phyloP scores from a whole-genome alignment of 2,797 vertebrate species.

The Etheostoma perlongum region DNA sequence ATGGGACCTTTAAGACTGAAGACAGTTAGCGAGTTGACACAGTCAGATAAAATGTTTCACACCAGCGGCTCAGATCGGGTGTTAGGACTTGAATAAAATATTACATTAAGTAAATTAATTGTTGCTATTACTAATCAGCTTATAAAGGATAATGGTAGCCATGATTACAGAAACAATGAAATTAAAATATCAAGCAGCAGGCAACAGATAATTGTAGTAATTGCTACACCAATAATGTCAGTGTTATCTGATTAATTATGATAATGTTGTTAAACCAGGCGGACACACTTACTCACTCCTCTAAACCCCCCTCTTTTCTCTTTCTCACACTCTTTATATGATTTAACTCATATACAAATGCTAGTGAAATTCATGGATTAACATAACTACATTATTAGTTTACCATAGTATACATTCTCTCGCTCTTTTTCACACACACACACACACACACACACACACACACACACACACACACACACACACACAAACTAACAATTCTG shows the following conservation, averaged over 20 bases:
- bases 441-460: not conserved
- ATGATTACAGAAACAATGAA: conserved; percentile 64
- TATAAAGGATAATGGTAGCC: conserved; percentile 50
- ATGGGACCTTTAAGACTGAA: not conserved
- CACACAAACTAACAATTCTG: not conserved
- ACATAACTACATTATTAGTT: not conserved
- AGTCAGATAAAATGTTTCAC: conserved; percentile 24
- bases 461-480: not conserved
- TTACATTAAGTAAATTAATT: conserved; percentile 49
- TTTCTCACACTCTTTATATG: not conserved
- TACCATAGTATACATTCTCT: not conserved
- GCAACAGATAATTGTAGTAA: conserved; percentile 61
- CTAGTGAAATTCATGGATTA: conserved; percentile 33
- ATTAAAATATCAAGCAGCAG: conserved; percentile 56
- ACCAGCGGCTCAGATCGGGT: conserved; percentile 27
- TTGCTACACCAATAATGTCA: conserved; percentile 60
- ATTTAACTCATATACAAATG: conserved; percentile 5
- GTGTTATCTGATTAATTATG: conserved; percentile 69
- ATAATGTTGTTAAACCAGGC: conserved; percentile 61
- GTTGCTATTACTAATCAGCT: conserved; percentile 55
- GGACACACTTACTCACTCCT: conserved; percentile 21
- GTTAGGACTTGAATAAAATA: conserved; percentile 34
- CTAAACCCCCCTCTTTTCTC: conserved; percentile 1
- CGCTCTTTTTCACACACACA: not conserved
- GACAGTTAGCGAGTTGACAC: conserved; percentile 22